phyloP scores from a whole-genome alignment of 2,888 invertebrate species.

The Dysmachus trigonus region DNA sequence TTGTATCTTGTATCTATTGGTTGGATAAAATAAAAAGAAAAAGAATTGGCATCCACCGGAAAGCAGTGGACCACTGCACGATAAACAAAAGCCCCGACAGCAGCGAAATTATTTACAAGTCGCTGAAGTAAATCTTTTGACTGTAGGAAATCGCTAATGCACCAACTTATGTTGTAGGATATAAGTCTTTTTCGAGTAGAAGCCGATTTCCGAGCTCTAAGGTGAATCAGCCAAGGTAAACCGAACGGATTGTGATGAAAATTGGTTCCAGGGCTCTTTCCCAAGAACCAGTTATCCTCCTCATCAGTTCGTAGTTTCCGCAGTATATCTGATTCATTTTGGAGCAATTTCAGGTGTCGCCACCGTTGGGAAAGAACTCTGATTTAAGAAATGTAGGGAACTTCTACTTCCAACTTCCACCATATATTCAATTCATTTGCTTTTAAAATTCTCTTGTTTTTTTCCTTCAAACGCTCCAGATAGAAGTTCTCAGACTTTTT shows the following conservation, averaged over 20 bases:
- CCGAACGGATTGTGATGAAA: constrained; percentile 20
- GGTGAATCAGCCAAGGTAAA: background rate
- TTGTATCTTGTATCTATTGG: background rate
- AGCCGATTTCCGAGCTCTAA: too few species aligned
- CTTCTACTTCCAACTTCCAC: background rate
- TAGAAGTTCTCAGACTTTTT: background rate
- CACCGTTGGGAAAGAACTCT: constrained; percentile 1
- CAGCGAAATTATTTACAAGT: background rate
- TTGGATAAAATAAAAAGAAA: constrained; percentile 17
- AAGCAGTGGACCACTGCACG: background rate
- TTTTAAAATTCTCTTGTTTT: background rate
- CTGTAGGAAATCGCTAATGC: background rate
- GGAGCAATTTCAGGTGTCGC: constrained; percentile 12
- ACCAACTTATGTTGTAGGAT: background rate
- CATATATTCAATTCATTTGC: background rate
- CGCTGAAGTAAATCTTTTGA: background rate
- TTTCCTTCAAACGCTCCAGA: background rate
- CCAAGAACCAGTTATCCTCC: constrained; percentile 28
- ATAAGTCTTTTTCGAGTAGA: background rate
- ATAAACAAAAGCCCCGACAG: background rate
- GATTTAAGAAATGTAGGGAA: background rate
- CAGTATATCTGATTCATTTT: background rate
- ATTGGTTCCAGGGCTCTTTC: constrained; percentile 1
- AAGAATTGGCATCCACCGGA: constrained; percentile 9
- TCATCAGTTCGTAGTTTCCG: constrained; percentile 17